Evolutionary conservation across 2,113 vertebrate species (phyloP), one percentile per base, ranked within the genome.

Genomic region (Rallus limicola): DNA sequence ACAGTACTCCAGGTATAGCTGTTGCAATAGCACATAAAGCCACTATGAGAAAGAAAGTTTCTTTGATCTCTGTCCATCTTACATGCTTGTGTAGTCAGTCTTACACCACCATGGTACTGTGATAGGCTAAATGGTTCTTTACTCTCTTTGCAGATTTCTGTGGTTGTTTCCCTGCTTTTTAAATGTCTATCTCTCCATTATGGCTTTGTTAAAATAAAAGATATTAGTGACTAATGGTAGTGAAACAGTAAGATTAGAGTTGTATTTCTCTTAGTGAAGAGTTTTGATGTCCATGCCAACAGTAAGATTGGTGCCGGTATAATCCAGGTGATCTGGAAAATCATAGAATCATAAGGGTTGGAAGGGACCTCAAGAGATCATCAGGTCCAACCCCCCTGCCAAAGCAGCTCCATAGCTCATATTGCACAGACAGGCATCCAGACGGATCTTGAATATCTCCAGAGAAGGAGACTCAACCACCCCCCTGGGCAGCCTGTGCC

Each of bases 101-200:
- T 9, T 69, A 53, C 7, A 19, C 26, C 42, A 58, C 26, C 55
- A 44, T 0, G 0, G 9, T 23, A 10, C 56, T 60, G 42, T 7
- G 3, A 42, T n/a, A 24, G 1, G 6, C 86, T 46, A 20, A 46
- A 44, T 28, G 56, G 31, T 67, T 86, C 40, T 88, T 0, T 0
- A 72, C 34, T 92, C 34, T 34, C 33, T 72, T 59, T 92, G 67
- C n/a, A 83, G 68, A 74, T 80, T 80, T 75, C 67, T 88, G 50
- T 74, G 24, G 8, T 38, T 65, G 21, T 80, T 56, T 68, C 68
- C 19, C 58, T 87, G 63, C 13, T 42, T 80, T 80, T 88, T 13
- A 59, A 65, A 48, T 42, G 38, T 6, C 23, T 38, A 14, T 5
- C 20, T 76, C 38, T 85, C 46, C n/a, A 38, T 76, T 67, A 86